Evolutionary conservation across 2,888 invertebrate species (phyloP), one percentile per base, ranked within the genome.

Genomic region (Axea sp.): DNA sequence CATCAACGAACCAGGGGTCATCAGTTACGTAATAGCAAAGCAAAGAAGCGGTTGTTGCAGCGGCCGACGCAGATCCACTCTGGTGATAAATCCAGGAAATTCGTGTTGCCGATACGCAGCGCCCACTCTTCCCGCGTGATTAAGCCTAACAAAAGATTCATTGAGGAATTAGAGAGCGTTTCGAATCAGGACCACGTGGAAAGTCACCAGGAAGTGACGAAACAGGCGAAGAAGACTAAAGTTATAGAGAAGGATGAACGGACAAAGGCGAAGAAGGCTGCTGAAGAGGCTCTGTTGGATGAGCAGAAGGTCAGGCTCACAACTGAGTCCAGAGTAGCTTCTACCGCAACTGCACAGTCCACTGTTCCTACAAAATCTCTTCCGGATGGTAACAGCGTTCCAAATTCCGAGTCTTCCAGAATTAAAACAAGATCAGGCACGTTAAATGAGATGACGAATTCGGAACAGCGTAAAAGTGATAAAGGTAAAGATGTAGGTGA

Each of bases 101-200:
- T 95, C 89, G 91, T 94, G 22, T 88, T 96, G 73, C 96, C 96
- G 9, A 91, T 93, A 39, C 91, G 94, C 80, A 96, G 95, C 89
- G 93, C 92, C 8, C 93, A 95, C 86, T 96, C 96, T 31, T 95
- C 95, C 2, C 90, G 96, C 77, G 94, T 95, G 33, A 96, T 96
- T 53, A 96, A 95, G 86, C 96, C 96, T 30, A 96, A 76, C 83
- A 96, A 95, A 88, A 11, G 93, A 77, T 94, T 96, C 82, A 91
- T 95, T 57, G 94, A 94, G 82, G 91, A 91, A 69, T 91, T 92
- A 74, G 92, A 91, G 81, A 88, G 87, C 33, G 72, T 83, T 75
- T 67, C 85, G 71, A 72, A 82, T 69, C 78, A 87, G 53, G 84
- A 87, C 11, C 79, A 81, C 53, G 77, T 80, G 14, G 84, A 85